Percentiles rank a stretch among this genome's conserved stretches.
Evolutionary conservation across 2,797 vertebrate genomes (phyloP).

Genomic region (Xiphophorus birchmanni): DNA sequence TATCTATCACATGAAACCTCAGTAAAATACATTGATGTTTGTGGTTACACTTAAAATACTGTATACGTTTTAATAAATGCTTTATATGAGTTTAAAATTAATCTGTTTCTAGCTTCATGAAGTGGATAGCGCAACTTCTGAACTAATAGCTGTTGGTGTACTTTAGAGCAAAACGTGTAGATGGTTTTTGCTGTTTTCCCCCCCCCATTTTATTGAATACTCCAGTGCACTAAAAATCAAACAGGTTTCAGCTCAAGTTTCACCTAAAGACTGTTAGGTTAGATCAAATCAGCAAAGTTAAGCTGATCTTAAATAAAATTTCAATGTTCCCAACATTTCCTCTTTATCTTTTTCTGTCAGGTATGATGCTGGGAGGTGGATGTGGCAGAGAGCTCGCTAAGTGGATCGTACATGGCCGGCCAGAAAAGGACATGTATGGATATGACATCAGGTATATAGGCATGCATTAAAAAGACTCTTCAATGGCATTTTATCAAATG

Average conservation of each 20-base stretch:
- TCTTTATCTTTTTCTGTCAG: constrained; percentile 65
- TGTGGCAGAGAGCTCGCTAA: constrained; percentile 95
- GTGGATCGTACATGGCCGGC: constrained; percentile 92
- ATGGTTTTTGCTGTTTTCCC: background rate
- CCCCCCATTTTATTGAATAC: background rate
- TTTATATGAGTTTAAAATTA: background rate
- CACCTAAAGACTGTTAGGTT: background rate
- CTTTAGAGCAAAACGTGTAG: background rate
- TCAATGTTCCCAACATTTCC: background rate
- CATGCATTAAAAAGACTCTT: background rate
- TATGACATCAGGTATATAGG: constrained; percentile 91
- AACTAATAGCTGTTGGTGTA: background rate
- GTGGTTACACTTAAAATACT: background rate
- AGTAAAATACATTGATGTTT: background rate
- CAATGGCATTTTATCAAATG: constrained; percentile 19
- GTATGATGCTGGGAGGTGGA: constrained; percentile 98
- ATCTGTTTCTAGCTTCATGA: background rate
- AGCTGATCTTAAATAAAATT: background rate
- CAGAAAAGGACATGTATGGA: constrained; percentile 95
- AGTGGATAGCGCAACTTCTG: background rate
- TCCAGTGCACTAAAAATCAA: background rate
- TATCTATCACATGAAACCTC: background rate
- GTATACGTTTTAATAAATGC: background rate
- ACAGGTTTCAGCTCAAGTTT: background rate
- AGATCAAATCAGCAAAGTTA: background rate